Conservation (phyloP, 1,140 invertebrate genomes). For the Brachionus manjavacas region DNA sequence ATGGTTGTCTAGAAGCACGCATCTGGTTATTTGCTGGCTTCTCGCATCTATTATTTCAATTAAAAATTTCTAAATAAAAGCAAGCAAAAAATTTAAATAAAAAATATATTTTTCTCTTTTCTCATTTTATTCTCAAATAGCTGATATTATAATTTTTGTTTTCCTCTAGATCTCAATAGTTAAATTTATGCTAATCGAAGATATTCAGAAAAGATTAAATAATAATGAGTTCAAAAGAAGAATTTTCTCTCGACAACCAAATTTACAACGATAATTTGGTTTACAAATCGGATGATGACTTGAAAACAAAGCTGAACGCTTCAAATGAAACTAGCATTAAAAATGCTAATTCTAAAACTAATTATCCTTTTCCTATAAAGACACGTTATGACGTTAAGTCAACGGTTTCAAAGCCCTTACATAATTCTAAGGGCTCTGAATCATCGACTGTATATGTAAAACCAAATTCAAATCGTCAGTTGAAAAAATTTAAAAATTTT, state of each 20-base stretch:
- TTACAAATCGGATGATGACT: not conserved
- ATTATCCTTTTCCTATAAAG: not conserved
- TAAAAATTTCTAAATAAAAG: not conserved
- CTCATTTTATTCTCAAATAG: not conserved
- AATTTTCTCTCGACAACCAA: not conserved
- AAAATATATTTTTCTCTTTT: not conserved
- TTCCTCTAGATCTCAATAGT: not conserved
- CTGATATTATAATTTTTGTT: not conserved
- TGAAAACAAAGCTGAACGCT: not conserved
- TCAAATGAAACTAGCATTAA: not conserved
- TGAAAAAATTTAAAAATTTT: constrained; percentile 27
- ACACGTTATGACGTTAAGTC: not conserved
- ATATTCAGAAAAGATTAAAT: not conserved
- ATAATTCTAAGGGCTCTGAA: not conserved
- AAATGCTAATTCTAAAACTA: not conserved
- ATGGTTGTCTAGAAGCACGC: not conserved
- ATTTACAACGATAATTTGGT: not conserved
- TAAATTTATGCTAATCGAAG: not conserved
- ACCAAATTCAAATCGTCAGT: constrained; percentile 5
- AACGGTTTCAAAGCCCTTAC: not conserved
- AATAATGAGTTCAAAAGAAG: not conserved
- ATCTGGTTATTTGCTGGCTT: not conserved
- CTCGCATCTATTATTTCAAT: not conserved
- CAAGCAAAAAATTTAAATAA: not conserved
- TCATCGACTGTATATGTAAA: not conserved